Base-by-base conservation (phyloP, 2,113 vertebrate genomes). In the Actenoides hombroni region DNA sequence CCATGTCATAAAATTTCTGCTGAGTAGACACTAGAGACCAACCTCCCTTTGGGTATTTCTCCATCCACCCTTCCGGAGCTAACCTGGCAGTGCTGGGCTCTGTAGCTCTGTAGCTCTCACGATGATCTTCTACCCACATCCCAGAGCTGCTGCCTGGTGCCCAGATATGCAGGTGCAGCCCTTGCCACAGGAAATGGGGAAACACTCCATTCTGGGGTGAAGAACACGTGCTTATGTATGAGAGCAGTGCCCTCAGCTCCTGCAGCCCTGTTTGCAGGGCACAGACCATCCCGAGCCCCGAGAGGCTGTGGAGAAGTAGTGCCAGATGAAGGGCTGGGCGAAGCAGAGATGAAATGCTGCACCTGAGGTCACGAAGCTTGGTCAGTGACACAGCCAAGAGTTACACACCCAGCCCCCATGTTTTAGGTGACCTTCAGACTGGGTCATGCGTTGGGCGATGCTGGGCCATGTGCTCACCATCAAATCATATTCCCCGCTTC, bases 341-440 rank as follows among this genome's bases (percentile, higher is more conserved):
- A 40, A 57, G 56, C n/a, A 23, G 31, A 40, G 25, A 16, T 28
- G 25, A 53, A 33, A 31, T 6, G 8, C 31, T 63, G 24, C 28
- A 9, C 16, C 61, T 56, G 59, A 48, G 18, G 21, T 61, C 53
- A 9, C 2, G 48, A 13, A 64, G 49, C n/a, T 0, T 1, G 16
- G 16, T 44, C 26, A 49, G 5, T 5, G 46, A 20, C 33, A 18
- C 49, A 53, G 10, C 64, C 51, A 53, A 14, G 69, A 54, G n/a
- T 2, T 16, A 7, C 24, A 33, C 57, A 6, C 13, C 0, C 0
- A 67, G 21, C 42, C 25, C 3, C 0, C 3, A 46, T 3, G 3
- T 2, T 64, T 39, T 10, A 21, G 67, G 35, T 6, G 48, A 56
- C 54, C 39, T 68, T 48, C 68, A 49, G 86, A 16, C 9, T 0